These are phyloP conservation scores for Idaea aversata DNA, from an alignment of 2,888 invertebrate genomes.

Conservation along the genomic window DNA sequence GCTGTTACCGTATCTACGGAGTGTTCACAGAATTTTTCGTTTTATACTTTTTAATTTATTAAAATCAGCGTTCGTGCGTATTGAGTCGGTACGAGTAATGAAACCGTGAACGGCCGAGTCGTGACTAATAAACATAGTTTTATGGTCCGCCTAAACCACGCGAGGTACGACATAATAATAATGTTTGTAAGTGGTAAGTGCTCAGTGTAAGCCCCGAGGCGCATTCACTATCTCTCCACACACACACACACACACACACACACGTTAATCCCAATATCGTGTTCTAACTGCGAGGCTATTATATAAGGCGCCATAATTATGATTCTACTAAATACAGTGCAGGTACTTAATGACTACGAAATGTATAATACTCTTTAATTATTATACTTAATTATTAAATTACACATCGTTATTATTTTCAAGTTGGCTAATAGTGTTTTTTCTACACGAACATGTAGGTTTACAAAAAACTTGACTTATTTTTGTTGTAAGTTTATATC, in stretches of 20 bases:
- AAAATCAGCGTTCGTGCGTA: conserved; percentile 48
- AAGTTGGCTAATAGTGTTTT: conserved; percentile 5
- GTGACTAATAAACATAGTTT: conserved; percentile 61
- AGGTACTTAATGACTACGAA: conserved; percentile 7
- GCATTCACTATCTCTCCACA: conserved; percentile 37
- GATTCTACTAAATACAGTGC: conserved; percentile 12
- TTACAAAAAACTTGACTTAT: conserved; percentile 14
- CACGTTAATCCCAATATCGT: conserved; percentile 41
- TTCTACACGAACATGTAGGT: too few relatives aligned
- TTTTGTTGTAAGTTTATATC: conserved; percentile 52
- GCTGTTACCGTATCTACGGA: conserved; percentile 42
- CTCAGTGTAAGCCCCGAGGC: conserved; percentile 26
- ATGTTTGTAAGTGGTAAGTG: conserved; percentile 40
- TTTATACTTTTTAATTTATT: conserved; percentile 39
- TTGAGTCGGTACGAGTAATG: conserved; percentile 50
- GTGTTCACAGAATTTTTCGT: conserved; percentile 42
- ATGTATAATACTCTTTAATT: conserved; percentile 12
- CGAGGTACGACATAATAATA: conserved; percentile 50
- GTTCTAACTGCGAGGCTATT: conserved; percentile 31
- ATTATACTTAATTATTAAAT: conserved; percentile 15
- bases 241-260: conserved; percentile 37
- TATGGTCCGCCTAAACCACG: conserved; percentile 54
- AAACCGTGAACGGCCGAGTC: conserved; percentile 52
- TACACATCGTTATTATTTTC: background rate
- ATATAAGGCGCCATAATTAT: conserved; percentile 30